These are phyloP conservation scores for Cephus runcator DNA, from an alignment of 2,888 invertebrate genomes.

Conservation along the genomic window DNA sequence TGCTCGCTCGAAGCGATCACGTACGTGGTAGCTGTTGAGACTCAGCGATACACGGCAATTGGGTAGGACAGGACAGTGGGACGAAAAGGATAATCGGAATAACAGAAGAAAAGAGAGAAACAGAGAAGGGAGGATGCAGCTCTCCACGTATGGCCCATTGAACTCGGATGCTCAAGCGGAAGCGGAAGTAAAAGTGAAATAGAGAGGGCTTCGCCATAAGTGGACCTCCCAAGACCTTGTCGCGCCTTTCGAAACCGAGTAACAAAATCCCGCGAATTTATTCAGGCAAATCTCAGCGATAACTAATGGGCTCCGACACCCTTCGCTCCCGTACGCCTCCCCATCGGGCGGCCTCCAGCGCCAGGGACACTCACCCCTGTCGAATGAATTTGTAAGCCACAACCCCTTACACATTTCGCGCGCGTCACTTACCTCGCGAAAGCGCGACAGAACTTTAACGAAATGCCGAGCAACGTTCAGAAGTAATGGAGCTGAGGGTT, in stretches of 20 bases:
- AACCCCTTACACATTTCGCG: conserved; percentile 24
- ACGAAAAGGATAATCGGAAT: too few relatives aligned
- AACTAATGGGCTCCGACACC: conserved; percentile 32
- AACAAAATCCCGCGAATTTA: conserved; percentile 19
- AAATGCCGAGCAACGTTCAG: conserved; percentile 24
- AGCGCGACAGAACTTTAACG: conserved; percentile 33
- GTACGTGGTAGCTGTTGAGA: too few relatives aligned
- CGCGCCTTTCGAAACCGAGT: conserved; percentile 4
- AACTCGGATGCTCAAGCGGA: too few relatives aligned
- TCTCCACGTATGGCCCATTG: too few relatives aligned
- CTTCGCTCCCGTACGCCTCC: neutral
- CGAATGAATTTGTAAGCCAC: conserved; percentile 39
- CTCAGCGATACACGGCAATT: too few relatives aligned
- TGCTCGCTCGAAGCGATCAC: too few relatives aligned
- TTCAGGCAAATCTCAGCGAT: conserved; percentile 25
- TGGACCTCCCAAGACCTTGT: neutral
- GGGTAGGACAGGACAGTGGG: too few relatives aligned
- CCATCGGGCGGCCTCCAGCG: neutral
- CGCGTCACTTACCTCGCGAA: conserved; percentile 21
- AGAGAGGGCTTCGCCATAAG: too few relatives aligned
- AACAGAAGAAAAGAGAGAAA: too few relatives aligned
- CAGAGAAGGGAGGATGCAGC: too few relatives aligned
- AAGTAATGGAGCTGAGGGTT: conserved; percentile 26
- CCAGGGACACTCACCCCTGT: conserved; percentile 19
- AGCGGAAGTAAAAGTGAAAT: too few relatives aligned